A percentile compares a stretch with the other conserved stretches of the same genome.
These are phyloP conservation scores for Acromyrmex heyeri DNA, from an alignment of 1,140 invertebrate species.

Conservation along the genomic window DNA sequence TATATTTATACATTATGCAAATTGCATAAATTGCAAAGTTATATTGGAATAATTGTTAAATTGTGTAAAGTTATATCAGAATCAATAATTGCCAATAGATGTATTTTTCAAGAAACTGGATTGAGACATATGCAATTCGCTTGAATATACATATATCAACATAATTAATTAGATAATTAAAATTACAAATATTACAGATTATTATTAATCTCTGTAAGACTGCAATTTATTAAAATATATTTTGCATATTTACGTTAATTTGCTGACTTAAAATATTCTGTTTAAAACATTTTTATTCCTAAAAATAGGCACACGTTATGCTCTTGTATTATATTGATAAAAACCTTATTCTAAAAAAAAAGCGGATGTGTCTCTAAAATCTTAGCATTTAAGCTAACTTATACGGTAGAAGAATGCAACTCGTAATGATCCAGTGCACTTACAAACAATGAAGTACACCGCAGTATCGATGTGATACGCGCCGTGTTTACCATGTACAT, in stretches of 20 bases:
- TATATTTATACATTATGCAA: constrained; percentile 39
- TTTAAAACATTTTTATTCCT: not conserved
- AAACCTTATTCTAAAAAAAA: not conserved
- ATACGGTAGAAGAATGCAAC: constrained; percentile 55
- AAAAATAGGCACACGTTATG: not conserved
- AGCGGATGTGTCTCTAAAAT: constrained; percentile 16
- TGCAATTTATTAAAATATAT: not conserved
- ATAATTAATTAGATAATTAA: not conserved
- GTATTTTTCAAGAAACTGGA: constrained; percentile 3
- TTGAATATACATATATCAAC: not conserved
- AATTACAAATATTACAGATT: not conserved
- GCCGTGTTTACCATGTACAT: constrained; percentile 42
- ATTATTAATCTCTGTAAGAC: not conserved
- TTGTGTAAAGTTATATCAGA: not conserved
- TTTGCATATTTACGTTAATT: not conserved
- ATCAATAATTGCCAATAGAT: not conserved
- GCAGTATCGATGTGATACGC: constrained; percentile 54
- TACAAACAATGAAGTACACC: constrained; percentile 63
- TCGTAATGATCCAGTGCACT: constrained; percentile 68
- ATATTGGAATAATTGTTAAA: not conserved
- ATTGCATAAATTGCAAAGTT: constrained; percentile 9
- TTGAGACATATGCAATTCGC: not conserved
- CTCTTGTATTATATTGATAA: not conserved
- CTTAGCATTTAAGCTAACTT: constrained; percentile 17
- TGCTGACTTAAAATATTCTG: not conserved